These are phyloP conservation scores for honey bee (Apis mellifera) DNA, from an alignment of 1,140 invertebrate species.

Conservation along the genomic window DNA sequence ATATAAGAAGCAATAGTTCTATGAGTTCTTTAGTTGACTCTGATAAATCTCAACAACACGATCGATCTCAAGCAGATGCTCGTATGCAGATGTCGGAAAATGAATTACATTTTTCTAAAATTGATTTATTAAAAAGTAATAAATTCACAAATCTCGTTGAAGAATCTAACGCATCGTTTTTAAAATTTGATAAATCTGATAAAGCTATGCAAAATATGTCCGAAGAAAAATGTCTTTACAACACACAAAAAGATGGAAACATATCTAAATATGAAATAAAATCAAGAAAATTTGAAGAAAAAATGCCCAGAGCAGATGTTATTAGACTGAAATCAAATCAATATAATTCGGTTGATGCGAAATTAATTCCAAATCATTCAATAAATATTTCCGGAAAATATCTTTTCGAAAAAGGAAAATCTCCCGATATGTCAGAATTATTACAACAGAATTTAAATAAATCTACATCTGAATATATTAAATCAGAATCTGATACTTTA, in stretches of 20 bases:
- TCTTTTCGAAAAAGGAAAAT: conserved; percentile 49
- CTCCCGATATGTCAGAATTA: conserved; percentile 27
- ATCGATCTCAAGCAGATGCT: conserved; percentile 72
- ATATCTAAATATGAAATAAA: conserved; percentile 74
- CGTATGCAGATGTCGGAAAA: conserved; percentile 64
- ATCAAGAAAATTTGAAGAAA: conserved; percentile 77
- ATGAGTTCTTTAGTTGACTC: conserved; percentile 79
- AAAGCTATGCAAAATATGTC: conserved; percentile 36
- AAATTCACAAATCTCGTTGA: conserved; percentile 53
- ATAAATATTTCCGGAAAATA: conserved; percentile 41
- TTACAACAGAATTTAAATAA: conserved; percentile 51
- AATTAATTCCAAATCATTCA: conserved; percentile 52
- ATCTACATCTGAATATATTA: conserved; percentile 59
- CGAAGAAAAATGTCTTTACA: conserved; percentile 44
- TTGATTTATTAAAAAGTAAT: conserved; percentile 54
- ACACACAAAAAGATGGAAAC: conserved; percentile 48
- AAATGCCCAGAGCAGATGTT: conserved; percentile 75
- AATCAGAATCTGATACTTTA: conserved; percentile 75
- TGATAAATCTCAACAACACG: conserved; percentile 77
- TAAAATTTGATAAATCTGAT: conserved; percentile 42
- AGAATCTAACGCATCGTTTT: conserved; percentile 52
- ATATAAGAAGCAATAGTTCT: conserved; percentile 79
- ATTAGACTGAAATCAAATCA: conserved; percentile 68
- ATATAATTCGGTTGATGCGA: conserved; percentile 61
- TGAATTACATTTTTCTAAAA: conserved; percentile 59